Base-by-base conservation (phyloP, 2,888 invertebrate species). In the Xestia c-nigrum region DNA sequence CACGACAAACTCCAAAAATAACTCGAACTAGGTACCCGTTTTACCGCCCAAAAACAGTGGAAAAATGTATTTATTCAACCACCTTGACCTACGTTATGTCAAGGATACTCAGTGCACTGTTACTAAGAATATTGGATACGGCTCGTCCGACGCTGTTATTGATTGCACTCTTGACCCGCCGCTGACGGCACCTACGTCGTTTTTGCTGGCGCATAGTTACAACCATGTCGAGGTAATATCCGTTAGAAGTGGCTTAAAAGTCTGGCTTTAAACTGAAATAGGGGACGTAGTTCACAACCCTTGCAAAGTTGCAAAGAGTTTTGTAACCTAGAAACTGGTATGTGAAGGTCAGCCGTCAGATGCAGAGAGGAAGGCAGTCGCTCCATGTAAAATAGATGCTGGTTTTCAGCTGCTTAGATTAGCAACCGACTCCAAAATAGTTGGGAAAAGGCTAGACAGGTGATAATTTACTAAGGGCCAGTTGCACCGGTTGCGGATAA, bases 111-210 rank as follows among this genome's bases (percentile, higher is more conserved):
- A 59, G 3, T 59, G 16, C 57, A 31, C 24, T 43, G 47, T 68
- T 46, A 24, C 38, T 59, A 9, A 21, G 12, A 16, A 38, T 52
- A 43, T 31, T 43, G 43, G n/a, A 12, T 21, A 57, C 24, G 63
- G n/a, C 31, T 57, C 55, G 63, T 46, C 55, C 16, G 75, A 50
- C n/a, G 52, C 21, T 24, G 10, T 21, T 43, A 59, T 59, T 68
- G n/a, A 43, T 78, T 61, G 68, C 43, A 76, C n/a, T 52, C 78
- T 78, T 50, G 78, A 76, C 79, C 31, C 31, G 31, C 78, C 21
- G 67, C 31, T 59, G 78, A n/a, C 40, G 40, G 47, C 24, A 55
- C 16, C 21, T 46, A 74, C 24, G 9, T 66, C 5, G 59, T 66
- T 59, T 77, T 78, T 66, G 59, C 47, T 40, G 21, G 24, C 50